Percentiles rank a stretch among this genome's conserved stretches.
Evolutionary conservation across 1,140 invertebrate species (phyloP).

Genomic region (Lepidostoma basale): DNA sequence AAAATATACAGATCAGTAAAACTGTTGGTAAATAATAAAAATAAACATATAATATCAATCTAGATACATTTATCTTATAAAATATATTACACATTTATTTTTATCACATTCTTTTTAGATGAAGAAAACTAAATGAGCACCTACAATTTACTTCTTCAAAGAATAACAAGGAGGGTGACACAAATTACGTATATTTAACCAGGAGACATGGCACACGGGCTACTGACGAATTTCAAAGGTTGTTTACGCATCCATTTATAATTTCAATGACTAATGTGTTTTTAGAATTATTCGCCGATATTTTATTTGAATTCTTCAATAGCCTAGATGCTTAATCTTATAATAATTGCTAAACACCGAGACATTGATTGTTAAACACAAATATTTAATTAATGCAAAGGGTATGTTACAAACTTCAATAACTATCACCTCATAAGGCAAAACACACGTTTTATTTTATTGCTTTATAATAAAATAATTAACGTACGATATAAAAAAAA

Average conservation of each 20-base stretch:
- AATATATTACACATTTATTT: conserved; percentile 47
- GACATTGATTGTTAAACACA: neutral
- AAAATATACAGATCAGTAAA: conserved; percentile 47
- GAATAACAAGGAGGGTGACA: neutral
- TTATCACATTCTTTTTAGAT: conserved; percentile 44
- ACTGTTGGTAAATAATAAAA: conserved; percentile 43
- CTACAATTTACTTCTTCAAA: conserved; percentile 13
- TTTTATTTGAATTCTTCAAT: no score
- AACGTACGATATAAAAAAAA: neutral
- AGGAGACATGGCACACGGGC: no score
- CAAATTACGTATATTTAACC: conserved; percentile 5
- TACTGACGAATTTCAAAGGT: no score
- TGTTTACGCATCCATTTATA: no score
- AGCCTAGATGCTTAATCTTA: no score
- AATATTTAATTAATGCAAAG: neutral
- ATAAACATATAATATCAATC: conserved; percentile 42
- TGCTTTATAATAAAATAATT: conserved; percentile 12
- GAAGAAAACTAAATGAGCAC: conserved; percentile 34
- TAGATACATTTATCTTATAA: conserved; percentile 43
- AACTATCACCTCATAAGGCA: neutral
- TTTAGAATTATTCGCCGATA: no score
- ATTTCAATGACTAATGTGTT: no score
- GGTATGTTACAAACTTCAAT: neutral
- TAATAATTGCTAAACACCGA: no score
- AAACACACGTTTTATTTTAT: neutral